Percentiles rank a stretch among this genome's conserved stretches.
These are phyloP conservation scores for Myotis planiceps DNA, from an alignment of 2,797 vertebrate species.

Conservation along the genomic window DNA sequence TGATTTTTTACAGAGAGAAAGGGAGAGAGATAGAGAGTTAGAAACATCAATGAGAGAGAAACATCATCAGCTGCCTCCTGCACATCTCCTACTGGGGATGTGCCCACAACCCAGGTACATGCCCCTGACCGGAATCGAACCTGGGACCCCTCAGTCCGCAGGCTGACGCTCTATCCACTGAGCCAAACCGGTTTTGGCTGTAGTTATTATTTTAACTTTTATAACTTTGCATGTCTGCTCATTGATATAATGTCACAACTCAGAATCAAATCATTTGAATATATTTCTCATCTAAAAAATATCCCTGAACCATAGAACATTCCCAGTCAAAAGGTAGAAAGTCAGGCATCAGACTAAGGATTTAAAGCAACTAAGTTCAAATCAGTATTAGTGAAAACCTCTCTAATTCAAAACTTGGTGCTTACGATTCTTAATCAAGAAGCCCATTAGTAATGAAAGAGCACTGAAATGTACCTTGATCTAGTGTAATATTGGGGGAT, in stretches of 20 bases:
- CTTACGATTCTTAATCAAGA: conserved; percentile 35
- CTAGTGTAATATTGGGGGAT: neutral
- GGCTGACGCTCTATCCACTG: too few relatives aligned
- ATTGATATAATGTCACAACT: neutral
- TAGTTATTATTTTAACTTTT: conserved; percentile 23
- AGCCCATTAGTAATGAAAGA: neutral
- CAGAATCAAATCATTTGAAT: conserved; percentile 41
- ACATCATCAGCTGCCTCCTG: too few relatives aligned
- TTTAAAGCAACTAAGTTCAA: conserved; percentile 1
- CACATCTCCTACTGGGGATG: too few relatives aligned
- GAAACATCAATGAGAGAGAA: too few relatives aligned
- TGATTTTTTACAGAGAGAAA: too few relatives aligned
- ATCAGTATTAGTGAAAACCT: neutral
- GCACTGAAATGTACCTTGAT: neutral
- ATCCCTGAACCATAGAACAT: neutral
- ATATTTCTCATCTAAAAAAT: neutral
- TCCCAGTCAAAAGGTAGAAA: neutral
- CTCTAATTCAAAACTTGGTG: neutral
- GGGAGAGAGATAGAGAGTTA: too few relatives aligned
- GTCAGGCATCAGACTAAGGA: neutral
- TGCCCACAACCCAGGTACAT: too few relatives aligned
- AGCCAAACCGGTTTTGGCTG: too few relatives aligned
- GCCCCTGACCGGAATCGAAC: too few relatives aligned
- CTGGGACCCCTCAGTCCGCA: too few relatives aligned
- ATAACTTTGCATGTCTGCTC: neutral